These are phyloP conservation scores for Cynaeus angustus DNA, from an alignment of 2,888 invertebrate genomes.

Conservation along the genomic window DNA sequence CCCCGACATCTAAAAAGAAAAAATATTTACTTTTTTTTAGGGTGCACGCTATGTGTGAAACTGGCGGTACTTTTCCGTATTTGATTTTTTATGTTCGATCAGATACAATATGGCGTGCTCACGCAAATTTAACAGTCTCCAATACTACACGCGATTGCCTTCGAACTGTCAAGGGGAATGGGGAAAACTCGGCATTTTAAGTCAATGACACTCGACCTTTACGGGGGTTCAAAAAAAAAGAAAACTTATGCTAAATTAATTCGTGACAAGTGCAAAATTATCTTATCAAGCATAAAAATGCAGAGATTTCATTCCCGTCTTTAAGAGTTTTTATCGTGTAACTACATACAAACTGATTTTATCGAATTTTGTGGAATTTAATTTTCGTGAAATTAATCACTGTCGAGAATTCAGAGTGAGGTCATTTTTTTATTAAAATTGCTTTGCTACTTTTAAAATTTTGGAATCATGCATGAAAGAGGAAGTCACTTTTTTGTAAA, in stretches of 20 bases:
- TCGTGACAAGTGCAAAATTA: background rate
- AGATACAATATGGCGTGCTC: slow-evolving; percentile 42
- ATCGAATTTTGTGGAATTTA: background rate
- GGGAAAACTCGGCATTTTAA: slow-evolving; percentile 30
- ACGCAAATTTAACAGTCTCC: slow-evolving; percentile 56
- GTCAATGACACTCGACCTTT: slow-evolving; percentile 48
- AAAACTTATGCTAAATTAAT: slow-evolving; percentile 2
- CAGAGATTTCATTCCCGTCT: too few species aligned
- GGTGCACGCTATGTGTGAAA: background rate
- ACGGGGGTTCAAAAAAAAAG: slow-evolving; percentile 2
- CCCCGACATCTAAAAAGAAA: slow-evolving; percentile 64
- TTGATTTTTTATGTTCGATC: slow-evolving; percentile 32
- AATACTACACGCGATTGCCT: slow-evolving; percentile 55
- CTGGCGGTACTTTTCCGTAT: slow-evolving; percentile 11
- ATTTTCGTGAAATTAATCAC: slow-evolving; percentile 23
- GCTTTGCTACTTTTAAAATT: too few species aligned
- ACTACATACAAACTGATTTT: background rate
- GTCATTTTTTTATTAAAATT: slow-evolving; percentile 17
- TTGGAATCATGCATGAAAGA: too few species aligned
- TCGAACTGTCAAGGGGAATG: slow-evolving; percentile 42
- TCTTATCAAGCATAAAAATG: background rate
- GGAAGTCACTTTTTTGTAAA: too few species aligned
- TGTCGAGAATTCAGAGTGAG: slow-evolving; percentile 10
- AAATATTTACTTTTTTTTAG: slow-evolving; percentile 1
- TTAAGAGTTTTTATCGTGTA: too few species aligned